phyloP scores from a whole-genome alignment of 64 coral and sea anemone genomes.

The Montipora efflorescens region DNA sequence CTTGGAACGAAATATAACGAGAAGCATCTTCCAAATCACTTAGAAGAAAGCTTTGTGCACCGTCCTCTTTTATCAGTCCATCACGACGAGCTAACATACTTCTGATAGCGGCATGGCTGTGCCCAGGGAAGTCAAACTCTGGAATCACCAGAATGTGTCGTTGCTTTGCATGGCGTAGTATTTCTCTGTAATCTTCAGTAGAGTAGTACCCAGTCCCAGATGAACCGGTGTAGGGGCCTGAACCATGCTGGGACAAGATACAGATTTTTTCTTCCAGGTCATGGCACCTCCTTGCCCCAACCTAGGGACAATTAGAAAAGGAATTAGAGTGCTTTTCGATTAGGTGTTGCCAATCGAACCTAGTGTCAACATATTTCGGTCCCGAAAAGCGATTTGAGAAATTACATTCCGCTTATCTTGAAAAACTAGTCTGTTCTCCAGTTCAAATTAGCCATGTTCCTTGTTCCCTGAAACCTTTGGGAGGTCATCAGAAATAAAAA shows the following conservation, averaged over 20 bases:
- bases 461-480: too few species aligned
- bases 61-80: constrained; percentile 43
- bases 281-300: constrained; percentile 67
- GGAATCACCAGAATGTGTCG: constrained; percentile 81
- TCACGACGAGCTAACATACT: constrained; percentile 55
- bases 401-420: too few species aligned
- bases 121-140: constrained; percentile 83
- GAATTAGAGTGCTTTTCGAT: not conserved
- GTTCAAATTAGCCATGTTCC: too few species aligned
- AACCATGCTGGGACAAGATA: constrained; percentile 61
- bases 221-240: constrained; percentile 11
- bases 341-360: too few species aligned
- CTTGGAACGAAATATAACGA: constrained; percentile 49
- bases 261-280: constrained; percentile 70
- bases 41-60: constrained; percentile 44
- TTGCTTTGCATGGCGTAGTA: constrained; percentile 51
- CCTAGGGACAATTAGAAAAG: constrained; percentile 14
- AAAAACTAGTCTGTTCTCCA: too few species aligned
- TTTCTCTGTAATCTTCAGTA: constrained; percentile 11
- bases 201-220: constrained; percentile 24
- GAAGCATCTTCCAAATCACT: constrained; percentile 54
- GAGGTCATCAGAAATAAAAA: too few species aligned
- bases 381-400: too few species aligned
- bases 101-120: constrained; percentile 75
- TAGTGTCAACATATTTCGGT: too few species aligned